Base-by-base conservation (phyloP, 2,113 vertebrate genomes). In the Aix galericulata region DNA sequence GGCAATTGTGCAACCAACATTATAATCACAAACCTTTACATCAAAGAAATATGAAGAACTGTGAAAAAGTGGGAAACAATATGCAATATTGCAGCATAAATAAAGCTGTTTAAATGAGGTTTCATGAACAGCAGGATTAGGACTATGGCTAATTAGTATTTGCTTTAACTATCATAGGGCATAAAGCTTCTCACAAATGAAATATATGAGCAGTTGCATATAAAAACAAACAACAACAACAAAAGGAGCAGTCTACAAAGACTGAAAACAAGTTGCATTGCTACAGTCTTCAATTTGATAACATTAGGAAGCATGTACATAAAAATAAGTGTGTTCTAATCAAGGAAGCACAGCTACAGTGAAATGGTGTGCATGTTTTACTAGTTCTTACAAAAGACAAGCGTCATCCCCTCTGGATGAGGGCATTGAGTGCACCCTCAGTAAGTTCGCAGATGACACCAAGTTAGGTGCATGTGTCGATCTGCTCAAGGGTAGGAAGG, bases 91-190 rank as follows among this genome's bases (percentile, higher is more conserved):
- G 40, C 12, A 67, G 17, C 36, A 59, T 77, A 92, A 92, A 83
- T 83, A 88, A 75, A 88, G 25, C 22, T 72, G 29, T 63, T 78
- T 88, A 80, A 93, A 94, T 73, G 8, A 80, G 13, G 5, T 59
- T 88, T 90, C 34, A 64, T 63, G 16, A 90, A 80, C 91, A 91
- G 27, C 17, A 78, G 36, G 40, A 83, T 90, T 90, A 90, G 2
- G 15, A 36, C 25, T 64, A 63, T 17, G 25, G 17, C 4, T 78
- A 91, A 86, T 91, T 78, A 88, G 2, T 16, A 46, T 94, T 86
- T 93, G 50, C 59, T 91, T 75, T 88, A 75, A 83, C 27, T 55
- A 76, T 11, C 4, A 85, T 63, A 63, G 22, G 5, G 18, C 59
- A 78, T 67, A 86, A 88, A 72, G 6, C 55, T 74, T 90, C 76